phyloP scores from a whole-genome alignment of 2,113 vertebrate species.

The Taurulus bubalis region DNA sequence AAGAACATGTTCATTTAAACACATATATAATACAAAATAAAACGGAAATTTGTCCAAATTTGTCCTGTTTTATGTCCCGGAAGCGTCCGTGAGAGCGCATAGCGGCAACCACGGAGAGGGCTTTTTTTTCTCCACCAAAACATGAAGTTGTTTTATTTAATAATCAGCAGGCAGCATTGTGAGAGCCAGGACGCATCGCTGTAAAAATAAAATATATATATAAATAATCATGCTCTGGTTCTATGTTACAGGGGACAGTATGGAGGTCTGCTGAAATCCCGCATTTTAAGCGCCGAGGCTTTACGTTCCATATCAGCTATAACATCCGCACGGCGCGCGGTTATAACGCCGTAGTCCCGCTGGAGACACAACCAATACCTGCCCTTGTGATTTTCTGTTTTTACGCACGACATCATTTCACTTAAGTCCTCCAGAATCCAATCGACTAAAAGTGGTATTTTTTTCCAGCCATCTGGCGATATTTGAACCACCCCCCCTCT shows the following conservation, averaged over 20 bases:
- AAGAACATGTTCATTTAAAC: not conserved
- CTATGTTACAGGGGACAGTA: conserved; percentile 12
- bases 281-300: conserved; percentile 16
- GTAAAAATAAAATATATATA: no score
- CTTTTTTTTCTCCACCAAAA: not conserved
- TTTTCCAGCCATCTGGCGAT: not conserved
- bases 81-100: conserved; percentile 22
- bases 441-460: conserved; percentile 9
- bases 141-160: conserved; percentile 38
- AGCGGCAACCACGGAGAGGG: conserved; percentile 16
- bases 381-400: not conserved
- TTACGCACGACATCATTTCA: not conserved
- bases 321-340: not conserved
- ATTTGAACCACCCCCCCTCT: not conserved
- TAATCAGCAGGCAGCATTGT: not conserved
- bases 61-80: not conserved
- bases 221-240: not conserved
- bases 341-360: conserved; percentile 23
- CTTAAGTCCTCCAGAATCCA: not conserved
- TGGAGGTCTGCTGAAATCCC: conserved; percentile 16
- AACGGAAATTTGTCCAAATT: not conserved
- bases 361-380: not conserved
- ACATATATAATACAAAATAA: not conserved
- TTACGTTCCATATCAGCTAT: conserved; percentile 10
- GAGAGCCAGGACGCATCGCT: conserved; percentile 13